phyloP scores from a whole-genome alignment of 2,888 invertebrate species.

The Macaria liturata region DNA sequence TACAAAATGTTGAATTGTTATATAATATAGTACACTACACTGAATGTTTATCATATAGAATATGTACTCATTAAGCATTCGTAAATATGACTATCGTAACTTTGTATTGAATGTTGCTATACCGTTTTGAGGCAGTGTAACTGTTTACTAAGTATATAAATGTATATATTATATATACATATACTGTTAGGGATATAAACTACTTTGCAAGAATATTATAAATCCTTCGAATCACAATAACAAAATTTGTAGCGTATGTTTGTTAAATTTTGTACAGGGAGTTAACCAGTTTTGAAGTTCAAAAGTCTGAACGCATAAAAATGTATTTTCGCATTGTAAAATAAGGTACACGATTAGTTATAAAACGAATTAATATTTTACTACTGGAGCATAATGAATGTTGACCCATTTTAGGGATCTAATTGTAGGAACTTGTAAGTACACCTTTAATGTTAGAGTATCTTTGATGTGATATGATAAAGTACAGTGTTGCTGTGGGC shows the following conservation, averaged over 20 bases:
- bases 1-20: constrained; percentile 58
- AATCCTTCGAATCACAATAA: constrained; percentile 80
- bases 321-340: constrained; percentile 82
- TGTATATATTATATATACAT: constrained; percentile 32
- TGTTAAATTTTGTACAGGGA: constrained; percentile 81
- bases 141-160: constrained; percentile 31
- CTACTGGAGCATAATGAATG: constrained; percentile 72
- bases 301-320: constrained; percentile 76
- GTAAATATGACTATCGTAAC: constrained; percentile 31
- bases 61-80: constrained; percentile 35
- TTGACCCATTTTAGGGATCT: constrained; percentile 70
- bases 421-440: constrained; percentile 58
- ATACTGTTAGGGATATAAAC: constrained; percentile 44
- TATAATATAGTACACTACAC: constrained; percentile 44
- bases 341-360: constrained; percentile 74
- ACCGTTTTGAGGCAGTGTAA: constrained; percentile 43
- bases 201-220: constrained; percentile 34
- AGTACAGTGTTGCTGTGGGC: constrained; percentile 66
- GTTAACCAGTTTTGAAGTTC: constrained; percentile 71
- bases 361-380: constrained; percentile 79
- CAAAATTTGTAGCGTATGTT: constrained; percentile 73
- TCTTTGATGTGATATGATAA: constrained; percentile 69
- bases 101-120: constrained; percentile 40
- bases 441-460: constrained; percentile 71
- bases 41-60: constrained; percentile 33